Evolutionary conservation across 2,113 vertebrate genomes (phyloP).

Genomic region (Polypterus senegalus): DNA sequence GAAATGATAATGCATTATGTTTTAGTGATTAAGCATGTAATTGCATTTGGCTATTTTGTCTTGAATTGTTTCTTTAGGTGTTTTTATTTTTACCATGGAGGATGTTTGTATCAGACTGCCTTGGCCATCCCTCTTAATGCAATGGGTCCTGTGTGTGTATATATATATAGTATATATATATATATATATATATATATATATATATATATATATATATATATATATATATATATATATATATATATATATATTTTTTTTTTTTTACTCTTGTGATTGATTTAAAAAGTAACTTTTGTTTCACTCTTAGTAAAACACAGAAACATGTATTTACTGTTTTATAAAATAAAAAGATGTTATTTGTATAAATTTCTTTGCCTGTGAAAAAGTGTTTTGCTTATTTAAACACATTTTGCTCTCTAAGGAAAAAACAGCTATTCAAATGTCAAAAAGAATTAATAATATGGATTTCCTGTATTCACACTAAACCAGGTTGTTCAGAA

Average conservation of each 20-base stretch:
- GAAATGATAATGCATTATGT: too few relatives aligned
- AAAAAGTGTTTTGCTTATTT: slow-evolving; percentile 13
- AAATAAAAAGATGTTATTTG: slow-evolving; percentile 10
- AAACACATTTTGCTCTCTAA: slow-evolving; percentile 7
- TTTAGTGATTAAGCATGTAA: neutral
- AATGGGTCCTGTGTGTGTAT: neutral
- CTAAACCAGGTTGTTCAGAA: slow-evolving; percentile 9
- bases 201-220: too few relatives aligned
- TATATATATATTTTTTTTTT: neutral
- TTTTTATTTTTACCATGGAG: neutral
- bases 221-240: too few relatives aligned
- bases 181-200: too few relatives aligned
- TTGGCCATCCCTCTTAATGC: neutral
- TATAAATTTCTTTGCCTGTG: slow-evolving; percentile 17
- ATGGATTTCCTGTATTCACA: neutral
- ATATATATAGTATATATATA: too few relatives aligned
- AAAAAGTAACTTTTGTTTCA: slow-evolving; percentile 11
- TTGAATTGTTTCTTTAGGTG: neutral
- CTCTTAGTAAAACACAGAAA: slow-evolving; percentile 8
- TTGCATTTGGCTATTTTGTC: neutral
- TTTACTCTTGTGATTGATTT: slow-evolving; percentile 1
- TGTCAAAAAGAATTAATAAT: neutral
- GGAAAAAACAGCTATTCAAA: too few relatives aligned
- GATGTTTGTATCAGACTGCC: neutral
- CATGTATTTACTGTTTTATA: slow-evolving; percentile 21